Evolutionary conservation across 37 sponge, comb jelly and placozoan genomes (phyloP).

Genomic region (Geodia barretti): DNA sequence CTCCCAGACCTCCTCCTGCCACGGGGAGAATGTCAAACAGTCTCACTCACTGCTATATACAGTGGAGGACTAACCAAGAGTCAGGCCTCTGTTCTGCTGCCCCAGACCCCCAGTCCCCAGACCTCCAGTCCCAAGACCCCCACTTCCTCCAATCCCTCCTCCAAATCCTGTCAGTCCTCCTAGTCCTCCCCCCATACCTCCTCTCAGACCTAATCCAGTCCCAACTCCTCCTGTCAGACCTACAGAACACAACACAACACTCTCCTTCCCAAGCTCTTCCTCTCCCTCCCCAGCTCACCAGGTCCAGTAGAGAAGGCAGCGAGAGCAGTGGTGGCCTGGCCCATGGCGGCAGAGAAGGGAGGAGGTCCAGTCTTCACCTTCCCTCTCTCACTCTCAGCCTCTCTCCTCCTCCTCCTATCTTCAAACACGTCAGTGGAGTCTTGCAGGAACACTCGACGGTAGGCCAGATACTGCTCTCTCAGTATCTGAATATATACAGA

Average conservation of each 20-base stretch:
- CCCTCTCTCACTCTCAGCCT: slow-evolving; percentile 14
- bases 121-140: not conserved
- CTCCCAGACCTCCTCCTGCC: not conserved
- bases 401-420: slow-evolving; percentile 28
- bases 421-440: slow-evolving; percentile 78
- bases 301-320: slow-evolving; percentile 38
- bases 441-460: slow-evolving; percentile 51
- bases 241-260: not conserved
- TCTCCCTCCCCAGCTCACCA: slow-evolving; percentile 37
- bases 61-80: too few relatives aligned
- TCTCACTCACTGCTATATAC: too few relatives aligned
- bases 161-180: too few relatives aligned
- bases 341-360: slow-evolving; percentile 36
- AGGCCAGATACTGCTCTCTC: slow-evolving; percentile 67
- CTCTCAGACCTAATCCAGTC: not conserved
- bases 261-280: too few relatives aligned
- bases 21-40: not conserved
- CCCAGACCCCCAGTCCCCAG: too few relatives aligned
- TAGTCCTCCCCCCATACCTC: not conserved
- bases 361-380: slow-evolving; percentile 31
- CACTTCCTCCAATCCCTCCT: not conserved
- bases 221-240: not conserved
- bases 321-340: slow-evolving; percentile 36
- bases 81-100: too few relatives aligned
- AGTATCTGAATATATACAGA: slow-evolving; percentile 12